A percentile compares a stretch with the other conserved stretches of the same genome.
These are phyloP conservation scores for Adoxophyes honmai DNA, from an alignment of 1,140 invertebrate species.

Conservation along the genomic window DNA sequence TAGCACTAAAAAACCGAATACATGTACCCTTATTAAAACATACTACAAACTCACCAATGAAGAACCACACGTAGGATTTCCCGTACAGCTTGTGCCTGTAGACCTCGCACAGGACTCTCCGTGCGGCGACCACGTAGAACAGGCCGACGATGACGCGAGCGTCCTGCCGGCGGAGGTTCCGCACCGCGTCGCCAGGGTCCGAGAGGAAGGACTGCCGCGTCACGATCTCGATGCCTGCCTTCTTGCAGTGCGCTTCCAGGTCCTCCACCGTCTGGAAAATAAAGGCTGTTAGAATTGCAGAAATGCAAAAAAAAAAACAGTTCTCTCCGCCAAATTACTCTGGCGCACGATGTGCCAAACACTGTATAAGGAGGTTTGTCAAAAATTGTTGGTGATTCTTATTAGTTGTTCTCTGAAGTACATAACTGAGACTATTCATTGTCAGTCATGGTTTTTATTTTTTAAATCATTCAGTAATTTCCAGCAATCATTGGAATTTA, in stretches of 20 bases:
- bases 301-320: too few relatives aligned
- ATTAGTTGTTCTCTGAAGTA: too few relatives aligned
- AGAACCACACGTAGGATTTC: constrained; percentile 99
- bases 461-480: too few relatives aligned
- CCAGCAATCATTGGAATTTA: too few relatives aligned
- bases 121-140: constrained; percentile 98
- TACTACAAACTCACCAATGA: constrained; percentile 86
- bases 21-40: too few relatives aligned
- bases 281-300: constrained; percentile 7
- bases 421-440: too few relatives aligned
- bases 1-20: too few relatives aligned
- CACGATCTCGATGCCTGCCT: constrained; percentile 94
- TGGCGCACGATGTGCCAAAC: too few relatives aligned
- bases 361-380: too few relatives aligned
- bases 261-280: constrained; percentile 94
- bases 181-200: constrained; percentile 96
- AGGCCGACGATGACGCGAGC: constrained; percentile 98
- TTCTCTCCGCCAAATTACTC: too few relatives aligned
- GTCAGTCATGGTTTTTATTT: too few relatives aligned
- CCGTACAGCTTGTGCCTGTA: constrained; percentile 97
- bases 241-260: constrained; percentile 95
- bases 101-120: constrained; percentile 97
- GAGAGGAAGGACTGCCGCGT: constrained; percentile 98
- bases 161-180: constrained; percentile 95
- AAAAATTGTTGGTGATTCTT: too few relatives aligned